phyloP scores from a whole-genome alignment of 2,797 vertebrate species.

The Prunella strophiata region DNA sequence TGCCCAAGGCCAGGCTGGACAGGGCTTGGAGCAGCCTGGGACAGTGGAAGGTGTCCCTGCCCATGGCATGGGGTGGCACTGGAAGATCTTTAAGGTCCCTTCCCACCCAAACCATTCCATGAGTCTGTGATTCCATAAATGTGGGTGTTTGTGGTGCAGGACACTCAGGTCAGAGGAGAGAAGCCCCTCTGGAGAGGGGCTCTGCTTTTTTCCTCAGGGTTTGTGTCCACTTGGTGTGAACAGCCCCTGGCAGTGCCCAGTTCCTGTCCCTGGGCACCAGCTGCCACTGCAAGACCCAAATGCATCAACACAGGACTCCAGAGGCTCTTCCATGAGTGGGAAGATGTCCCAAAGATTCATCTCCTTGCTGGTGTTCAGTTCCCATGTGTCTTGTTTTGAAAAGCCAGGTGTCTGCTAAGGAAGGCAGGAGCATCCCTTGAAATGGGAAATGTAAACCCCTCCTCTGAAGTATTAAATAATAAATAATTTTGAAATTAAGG shows the following conservation, averaged over 20 bases:
- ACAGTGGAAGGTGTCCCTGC: accelerated
- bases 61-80: accelerated
- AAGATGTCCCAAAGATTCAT: background rate
- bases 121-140: background rate
- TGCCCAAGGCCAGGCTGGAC: accelerated
- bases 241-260: background rate
- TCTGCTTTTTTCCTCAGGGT: background rate
- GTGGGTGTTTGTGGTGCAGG: background rate
- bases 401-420: background rate
- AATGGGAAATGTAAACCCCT: background rate
- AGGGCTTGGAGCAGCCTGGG: accelerated
- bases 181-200: background rate
- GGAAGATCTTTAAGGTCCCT: background rate
- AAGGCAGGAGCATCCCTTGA: background rate
- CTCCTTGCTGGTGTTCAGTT: accelerated
- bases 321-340: background rate
- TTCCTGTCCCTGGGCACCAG: background rate
- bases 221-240: background rate
- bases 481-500: too few species aligned
- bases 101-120: background rate
- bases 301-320: background rate
- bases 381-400: background rate
- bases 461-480: too few species aligned
- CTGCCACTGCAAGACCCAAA: background rate
- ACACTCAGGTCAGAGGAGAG: background rate